Evolutionary conservation across 2,888 invertebrate species (phyloP), one percentile per base, ranked within the genome.

Genomic region (Hirtodrosophila trivittata): DNA sequence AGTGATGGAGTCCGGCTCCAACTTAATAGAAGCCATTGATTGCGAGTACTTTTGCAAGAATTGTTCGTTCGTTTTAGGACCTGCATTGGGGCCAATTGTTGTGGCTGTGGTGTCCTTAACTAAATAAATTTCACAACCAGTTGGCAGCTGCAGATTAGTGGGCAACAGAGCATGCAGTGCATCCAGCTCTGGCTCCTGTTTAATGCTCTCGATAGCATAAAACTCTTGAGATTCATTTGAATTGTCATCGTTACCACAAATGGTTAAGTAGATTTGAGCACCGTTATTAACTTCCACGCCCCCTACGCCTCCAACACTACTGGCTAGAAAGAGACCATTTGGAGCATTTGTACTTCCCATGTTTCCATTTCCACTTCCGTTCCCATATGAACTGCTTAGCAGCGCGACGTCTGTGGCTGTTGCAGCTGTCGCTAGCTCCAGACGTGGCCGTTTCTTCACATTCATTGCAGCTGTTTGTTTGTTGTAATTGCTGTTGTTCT

Each of bases 61-160:
- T 35, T 47, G 68, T 14, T 63, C 55, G 13, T 26, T 46, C 10
- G 47, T 33, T 12, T 47, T 63, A 6, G 51, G 21, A 13, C 32
- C 16, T 12, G 14, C 28, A 21, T 21, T 18, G 3, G 9, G n/a
- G 63, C 55, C 5, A 28, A 38, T 38, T 43, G 56, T 18, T n/a
- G 41, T 47, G 7, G 33, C 10, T 14, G 45, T 52, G 7, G 71
- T 76, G 21, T 86, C 86, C 67, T 89, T 89, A 37, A 89, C 81
- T 66, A 89, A 66, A 71, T 88, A 89, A 13, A 89, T 85, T 71
- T 89, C 89, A 86, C 89, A 89, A 71, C 89, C 88, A 4, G 77
- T 87, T 43, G 88, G 83, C 56, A 89, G 66, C 71, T 88, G 86
- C 54, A 87, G 66, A 41, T 69, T 81, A 41, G 75, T 76, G n/a